Evolutionary conservation across 2,113 vertebrate genomes (phyloP), one percentile per base, ranked within the genome.

Genomic region (Myotis brandtii): DNA sequence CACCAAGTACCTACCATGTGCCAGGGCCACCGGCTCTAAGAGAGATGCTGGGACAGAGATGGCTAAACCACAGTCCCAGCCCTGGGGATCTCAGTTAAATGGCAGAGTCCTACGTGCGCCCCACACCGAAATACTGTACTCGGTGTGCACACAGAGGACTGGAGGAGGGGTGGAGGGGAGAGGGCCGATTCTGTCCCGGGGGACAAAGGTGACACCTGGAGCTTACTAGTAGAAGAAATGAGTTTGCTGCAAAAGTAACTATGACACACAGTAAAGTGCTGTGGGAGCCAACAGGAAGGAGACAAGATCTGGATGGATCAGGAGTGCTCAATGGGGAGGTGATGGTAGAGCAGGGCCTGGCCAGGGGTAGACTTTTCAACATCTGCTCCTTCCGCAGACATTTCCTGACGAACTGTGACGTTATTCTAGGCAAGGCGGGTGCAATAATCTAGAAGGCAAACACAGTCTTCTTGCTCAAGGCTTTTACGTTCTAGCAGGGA

Each of bases 151-250:
- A 9, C 4, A 52, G 23, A 27, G 76, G 40, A 85, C 16, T 27
- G 0, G 17, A 12, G 79, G 75, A 62, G 9, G 6, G 34, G 80
- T 20, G 37, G 69, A 50, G 4, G 6, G 20, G 34, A 4, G 21
- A 52, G 13, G 27, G 32, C 18, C 6, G 7, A 5, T 64, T 83
- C 62, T 83, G 69, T 66, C 75, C 76, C 66, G 21, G 30, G 46
- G 59, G 12, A 72, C 25, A 62, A 46, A 73, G 48, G n/a, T 73
- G 46, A 83, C 16, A 30, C 52, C 40, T 32, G 69, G 54, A 87
- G 76, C 62, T 80, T 67, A 54, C 48, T 54, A n/a, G 30, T 34
- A 66, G 89, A 72, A 94, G 46, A 93, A 92, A 48, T 50, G 25
- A 87, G 64, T n/a, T n/a, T n/a, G n/a, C n/a, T 87, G 27, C 10